Conservation (phyloP, 2,113 vertebrate genomes). For the Epinephelus moara region DNA sequence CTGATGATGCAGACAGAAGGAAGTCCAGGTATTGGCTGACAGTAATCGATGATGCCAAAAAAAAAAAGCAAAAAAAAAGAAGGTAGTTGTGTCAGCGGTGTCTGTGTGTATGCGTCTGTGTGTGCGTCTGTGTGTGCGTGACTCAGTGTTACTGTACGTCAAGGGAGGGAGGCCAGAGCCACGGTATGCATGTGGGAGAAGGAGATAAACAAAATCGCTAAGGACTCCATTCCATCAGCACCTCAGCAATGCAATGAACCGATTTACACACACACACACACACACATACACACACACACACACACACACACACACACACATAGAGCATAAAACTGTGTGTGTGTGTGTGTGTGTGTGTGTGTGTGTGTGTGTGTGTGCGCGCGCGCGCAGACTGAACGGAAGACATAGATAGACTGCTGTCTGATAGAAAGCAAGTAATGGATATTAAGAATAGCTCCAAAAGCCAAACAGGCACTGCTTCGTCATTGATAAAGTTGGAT, state of each 20-base stretch:
- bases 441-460: neutral
- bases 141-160: constrained; percentile 3
- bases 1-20: constrained; percentile 67
- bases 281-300: neutral
- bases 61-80: constrained; percentile 39
- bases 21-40: constrained; percentile 65
- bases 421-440: neutral
- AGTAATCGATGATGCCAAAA: constrained; percentile 59
- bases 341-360: neutral
- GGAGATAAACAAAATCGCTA: constrained; percentile 67
- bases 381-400: neutral
- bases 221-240: constrained; percentile 56
- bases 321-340: neutral
- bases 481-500: neutral
- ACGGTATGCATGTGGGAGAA: constrained; percentile 39
- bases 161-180: constrained; percentile 41
- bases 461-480: neutral
- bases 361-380: neutral
- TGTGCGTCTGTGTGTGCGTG: constrained; percentile 15
- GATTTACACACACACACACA: constrained; percentile 9
- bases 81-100: constrained; percentile 57
- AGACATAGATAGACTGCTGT: neutral
- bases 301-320: neutral
- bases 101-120: constrained; percentile 13
- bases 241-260: constrained; percentile 32